phyloP scores from a whole-genome alignment of 2,113 vertebrate species.

The Varanus komodoensis region DNA sequence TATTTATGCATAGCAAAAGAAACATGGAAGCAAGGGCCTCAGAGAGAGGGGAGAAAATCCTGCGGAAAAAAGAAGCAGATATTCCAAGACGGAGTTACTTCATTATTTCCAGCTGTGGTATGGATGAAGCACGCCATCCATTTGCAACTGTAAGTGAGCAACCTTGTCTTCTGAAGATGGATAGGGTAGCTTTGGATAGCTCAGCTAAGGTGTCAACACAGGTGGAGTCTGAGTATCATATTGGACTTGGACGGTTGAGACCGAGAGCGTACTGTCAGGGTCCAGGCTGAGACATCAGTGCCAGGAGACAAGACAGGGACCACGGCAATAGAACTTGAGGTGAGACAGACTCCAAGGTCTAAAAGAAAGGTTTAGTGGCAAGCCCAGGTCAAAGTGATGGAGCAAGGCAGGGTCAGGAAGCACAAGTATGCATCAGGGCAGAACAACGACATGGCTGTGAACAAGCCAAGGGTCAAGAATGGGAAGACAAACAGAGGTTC shows the following conservation, averaged over 20 bases:
- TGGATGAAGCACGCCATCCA: not conserved
- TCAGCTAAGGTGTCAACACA: not conserved
- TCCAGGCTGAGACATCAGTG: no score
- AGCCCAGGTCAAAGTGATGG: no score
- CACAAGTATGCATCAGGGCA: no score
- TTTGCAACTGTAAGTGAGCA: no score
- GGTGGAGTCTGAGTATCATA: not conserved
- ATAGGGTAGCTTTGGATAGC: not conserved
- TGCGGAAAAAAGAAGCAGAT: not conserved
- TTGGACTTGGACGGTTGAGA: not conserved
- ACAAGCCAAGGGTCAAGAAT: no score
- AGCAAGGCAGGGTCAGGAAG: no score
- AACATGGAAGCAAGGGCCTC: not conserved
- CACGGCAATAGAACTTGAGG: no score
- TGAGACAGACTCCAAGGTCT: no score
- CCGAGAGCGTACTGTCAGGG: not conserved
- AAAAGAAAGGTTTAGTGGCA: no score
- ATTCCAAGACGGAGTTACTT: not conserved
- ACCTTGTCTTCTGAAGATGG: not conserved
- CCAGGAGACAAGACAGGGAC: no score
- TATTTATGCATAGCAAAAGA: conserved; percentile 1
- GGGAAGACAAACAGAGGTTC: no score
- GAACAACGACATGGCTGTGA: no score
- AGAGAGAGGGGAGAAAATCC: not conserved
- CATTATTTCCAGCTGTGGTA: not conserved